Percentiles rank a stretch among this genome's conserved stretches.
Conservation (phyloP, 2,113 vertebrate genomes). For the Ursus arctos region DNA sequence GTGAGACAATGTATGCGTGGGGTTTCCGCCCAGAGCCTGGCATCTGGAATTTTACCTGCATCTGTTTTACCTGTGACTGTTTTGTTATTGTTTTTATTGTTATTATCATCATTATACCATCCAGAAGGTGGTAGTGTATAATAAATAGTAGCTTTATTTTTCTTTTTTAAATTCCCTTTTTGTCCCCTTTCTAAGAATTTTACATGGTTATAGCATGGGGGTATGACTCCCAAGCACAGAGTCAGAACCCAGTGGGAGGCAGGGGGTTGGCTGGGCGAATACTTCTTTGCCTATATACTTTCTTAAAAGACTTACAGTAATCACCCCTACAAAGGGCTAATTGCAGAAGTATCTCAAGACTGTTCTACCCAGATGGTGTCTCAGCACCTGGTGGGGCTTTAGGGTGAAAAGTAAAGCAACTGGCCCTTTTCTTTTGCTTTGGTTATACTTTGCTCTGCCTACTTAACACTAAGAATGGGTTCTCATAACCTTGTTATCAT, state of each 20-base stretch:
- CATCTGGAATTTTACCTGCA: not conserved
- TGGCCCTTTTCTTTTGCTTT: not conserved
- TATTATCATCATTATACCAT: not conserved
- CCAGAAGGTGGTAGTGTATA: not conserved
- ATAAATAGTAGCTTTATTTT: not conserved
- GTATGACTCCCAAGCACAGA: not conserved
- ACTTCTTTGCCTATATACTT: not conserved
- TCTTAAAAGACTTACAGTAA: constrained; percentile 13
- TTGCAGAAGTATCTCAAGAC: constrained; percentile 9
- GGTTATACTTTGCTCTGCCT: not conserved
- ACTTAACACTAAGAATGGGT: not conserved
- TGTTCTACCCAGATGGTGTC: not conserved
- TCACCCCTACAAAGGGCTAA: constrained; percentile 21
- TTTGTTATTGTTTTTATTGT: not conserved
- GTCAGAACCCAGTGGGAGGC: not conserved
- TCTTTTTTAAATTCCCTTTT: not conserved
- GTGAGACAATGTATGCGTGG: too few species aligned
- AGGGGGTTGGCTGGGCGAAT: not conserved
- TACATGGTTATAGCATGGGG: not conserved
- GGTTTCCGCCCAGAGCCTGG: not conserved
- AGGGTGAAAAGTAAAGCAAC: not conserved
- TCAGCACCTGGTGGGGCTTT: not conserved
- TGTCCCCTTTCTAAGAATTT: not conserved
- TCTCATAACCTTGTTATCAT: not conserved
- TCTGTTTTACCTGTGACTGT: not conserved